Conservation (phyloP, 2,888 invertebrate species). For the Mesodorylaimus sp. region DNA sequence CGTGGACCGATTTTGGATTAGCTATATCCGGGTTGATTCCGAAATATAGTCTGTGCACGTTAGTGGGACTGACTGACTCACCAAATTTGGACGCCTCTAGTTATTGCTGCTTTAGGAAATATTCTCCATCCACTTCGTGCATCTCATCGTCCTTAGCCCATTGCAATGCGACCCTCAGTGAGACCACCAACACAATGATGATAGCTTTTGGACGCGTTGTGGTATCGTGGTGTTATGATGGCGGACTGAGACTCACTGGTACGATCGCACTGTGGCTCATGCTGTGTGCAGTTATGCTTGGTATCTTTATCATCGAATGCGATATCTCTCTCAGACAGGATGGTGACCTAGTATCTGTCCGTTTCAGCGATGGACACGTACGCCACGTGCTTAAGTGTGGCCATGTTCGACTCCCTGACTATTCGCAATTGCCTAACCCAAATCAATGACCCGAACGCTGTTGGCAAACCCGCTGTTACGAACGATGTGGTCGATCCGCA, state of each 20-base stretch:
- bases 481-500: background rate
- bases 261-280: too few relatives aligned
- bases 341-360: background rate
- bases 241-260: constrained; percentile 6
- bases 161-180: background rate
- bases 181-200: constrained; percentile 4
- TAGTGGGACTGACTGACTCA: background rate
- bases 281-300: too few relatives aligned
- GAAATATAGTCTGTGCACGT: constrained; percentile 6
- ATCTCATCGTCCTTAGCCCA: background rate
- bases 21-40: constrained; percentile 4
- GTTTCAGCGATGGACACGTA: background rate
- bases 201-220: constrained; percentile 6
- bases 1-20: constrained; percentile 5
- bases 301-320: too few relatives aligned
- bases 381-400: background rate
- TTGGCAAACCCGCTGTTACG: too few relatives aligned
- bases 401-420: constrained; percentile 1
- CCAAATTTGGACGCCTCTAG: background rate
- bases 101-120: constrained; percentile 3
- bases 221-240: constrained; percentile 9
- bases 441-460: too few relatives aligned
- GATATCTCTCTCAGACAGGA: too few relatives aligned
- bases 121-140: constrained; percentile 6
- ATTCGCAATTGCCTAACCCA: background rate